phyloP scores from a whole-genome alignment of 2,113 vertebrate species.

The Mobula hypostoma region DNA sequence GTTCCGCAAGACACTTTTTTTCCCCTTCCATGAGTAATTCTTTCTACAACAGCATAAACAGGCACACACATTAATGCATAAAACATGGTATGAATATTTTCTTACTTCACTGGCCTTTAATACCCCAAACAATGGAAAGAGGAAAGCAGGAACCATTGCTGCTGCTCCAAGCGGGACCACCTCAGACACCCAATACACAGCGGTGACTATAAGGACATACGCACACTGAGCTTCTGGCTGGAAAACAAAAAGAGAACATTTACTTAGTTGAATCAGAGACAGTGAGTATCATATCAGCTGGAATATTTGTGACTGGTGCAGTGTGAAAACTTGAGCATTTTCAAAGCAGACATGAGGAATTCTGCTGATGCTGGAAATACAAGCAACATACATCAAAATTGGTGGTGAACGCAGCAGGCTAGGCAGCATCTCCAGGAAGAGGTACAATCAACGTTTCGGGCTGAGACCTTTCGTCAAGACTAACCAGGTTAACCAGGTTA shows the following conservation, averaged over 20 bases:
- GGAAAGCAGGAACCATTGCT: constrained; percentile 88
- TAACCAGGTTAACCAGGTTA: too few relatives aligned
- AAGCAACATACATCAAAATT: too few relatives aligned
- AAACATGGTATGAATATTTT: neutral
- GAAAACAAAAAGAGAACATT: neutral
- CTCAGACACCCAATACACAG: constrained; percentile 91
- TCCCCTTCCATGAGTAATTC: neutral
- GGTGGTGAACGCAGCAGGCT: too few relatives aligned
- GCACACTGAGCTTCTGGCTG: constrained; percentile 84
- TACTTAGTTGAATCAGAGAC: neutral
- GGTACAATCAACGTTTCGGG: too few relatives aligned
- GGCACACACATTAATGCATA: neutral
- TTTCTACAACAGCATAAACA: neutral
- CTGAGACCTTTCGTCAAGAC: too few relatives aligned
- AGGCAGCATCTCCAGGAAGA: too few relatives aligned
- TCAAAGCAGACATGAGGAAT: neutral
- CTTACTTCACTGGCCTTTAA: constrained; percentile 93
- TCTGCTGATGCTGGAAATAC: too few relatives aligned
- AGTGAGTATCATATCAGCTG: too few relatives aligned
- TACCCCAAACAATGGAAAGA: constrained; percentile 91
- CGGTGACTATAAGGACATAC: constrained; percentile 87
- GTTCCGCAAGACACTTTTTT: neutral
- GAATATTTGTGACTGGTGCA: neutral
- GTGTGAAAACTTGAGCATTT: neutral
- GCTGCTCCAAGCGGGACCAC: constrained; percentile 89